These are phyloP conservation scores for Julus scandinavius DNA, from an alignment of 2,888 invertebrate species.

Conservation along the genomic window DNA sequence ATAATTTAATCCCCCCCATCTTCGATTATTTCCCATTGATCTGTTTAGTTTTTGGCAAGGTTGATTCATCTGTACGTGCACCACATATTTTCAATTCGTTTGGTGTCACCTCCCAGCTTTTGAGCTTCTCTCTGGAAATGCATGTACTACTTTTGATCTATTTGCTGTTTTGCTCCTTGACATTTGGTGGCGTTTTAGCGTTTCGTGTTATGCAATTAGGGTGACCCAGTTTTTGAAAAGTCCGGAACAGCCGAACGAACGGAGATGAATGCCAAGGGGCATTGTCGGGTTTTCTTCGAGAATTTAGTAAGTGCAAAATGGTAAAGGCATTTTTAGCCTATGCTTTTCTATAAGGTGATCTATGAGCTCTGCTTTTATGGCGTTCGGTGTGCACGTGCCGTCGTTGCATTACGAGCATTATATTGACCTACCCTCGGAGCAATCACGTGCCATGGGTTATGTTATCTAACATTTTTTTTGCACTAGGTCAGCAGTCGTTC, in stretches of 20 bases:
- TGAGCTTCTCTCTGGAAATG: background rate
- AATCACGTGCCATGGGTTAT: background rate
- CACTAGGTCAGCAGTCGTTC: background rate
- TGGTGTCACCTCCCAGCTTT: background rate
- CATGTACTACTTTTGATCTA: slow-evolving; percentile 4
- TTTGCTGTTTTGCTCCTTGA: slow-evolving; percentile 16
- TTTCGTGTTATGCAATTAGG: background rate
- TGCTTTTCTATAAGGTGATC: background rate
- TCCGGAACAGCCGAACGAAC: background rate
- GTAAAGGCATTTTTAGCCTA: background rate
- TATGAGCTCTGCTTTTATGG: background rate
- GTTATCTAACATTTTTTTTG: background rate
- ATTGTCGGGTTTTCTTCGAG: background rate
- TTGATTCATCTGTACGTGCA: background rate
- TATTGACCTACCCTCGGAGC: background rate
- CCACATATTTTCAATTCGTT: background rate
- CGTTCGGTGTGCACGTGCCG: too few species aligned
- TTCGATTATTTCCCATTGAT: background rate
- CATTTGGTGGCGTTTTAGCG: slow-evolving; percentile 34
- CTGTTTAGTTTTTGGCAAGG: background rate
- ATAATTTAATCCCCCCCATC: too few species aligned
- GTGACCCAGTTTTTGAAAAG: background rate
- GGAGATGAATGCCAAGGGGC: background rate
- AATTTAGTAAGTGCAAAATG: background rate
- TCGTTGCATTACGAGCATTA: too few species aligned